Percentiles rank a stretch among this genome's conserved stretches.
Evolutionary conservation across 2,888 invertebrate genomes (phyloP).

Genomic region (Oligia fasciuncula): DNA sequence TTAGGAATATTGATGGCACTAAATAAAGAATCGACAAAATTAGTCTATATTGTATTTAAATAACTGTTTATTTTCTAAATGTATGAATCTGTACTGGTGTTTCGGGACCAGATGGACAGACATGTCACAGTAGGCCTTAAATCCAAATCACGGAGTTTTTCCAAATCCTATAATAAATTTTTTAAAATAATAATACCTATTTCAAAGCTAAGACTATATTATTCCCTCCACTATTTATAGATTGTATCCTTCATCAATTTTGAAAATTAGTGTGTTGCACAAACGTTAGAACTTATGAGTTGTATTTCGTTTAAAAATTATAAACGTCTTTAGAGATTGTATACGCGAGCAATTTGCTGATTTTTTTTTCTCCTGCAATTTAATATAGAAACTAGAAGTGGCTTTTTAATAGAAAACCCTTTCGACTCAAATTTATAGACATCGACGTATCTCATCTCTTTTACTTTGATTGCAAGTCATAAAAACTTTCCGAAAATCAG

Average conservation of each 20-base stretch:
- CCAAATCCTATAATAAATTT: slow-evolving; percentile 61
- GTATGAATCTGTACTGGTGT: slow-evolving; percentile 79
- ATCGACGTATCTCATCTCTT: background rate
- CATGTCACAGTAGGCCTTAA: slow-evolving; percentile 78
- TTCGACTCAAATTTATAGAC: background rate
- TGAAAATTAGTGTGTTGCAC: slow-evolving; percentile 70
- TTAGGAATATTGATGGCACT: slow-evolving; percentile 66
- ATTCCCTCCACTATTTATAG: slow-evolving; percentile 87
- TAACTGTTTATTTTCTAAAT: slow-evolving; percentile 60
- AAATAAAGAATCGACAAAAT: slow-evolving; percentile 60
- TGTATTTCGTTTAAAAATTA: slow-evolving; percentile 14
- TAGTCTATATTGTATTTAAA: slow-evolving; percentile 57
- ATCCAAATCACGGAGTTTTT: slow-evolving; percentile 72
- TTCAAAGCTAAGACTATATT: slow-evolving; percentile 83
- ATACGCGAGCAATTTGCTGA: slow-evolving; percentile 1
- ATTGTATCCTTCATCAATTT: slow-evolving; percentile 72
- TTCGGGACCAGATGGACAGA: slow-evolving; percentile 83
- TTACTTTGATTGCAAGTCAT: background rate
- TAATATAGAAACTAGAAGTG: background rate
- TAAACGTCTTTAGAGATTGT: background rate
- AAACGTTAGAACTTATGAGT: slow-evolving; percentile 51
- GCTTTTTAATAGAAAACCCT: background rate
- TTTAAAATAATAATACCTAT: slow-evolving; percentile 64
- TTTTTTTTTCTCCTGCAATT: background rate
- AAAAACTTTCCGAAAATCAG: slow-evolving; percentile 24